These are phyloP conservation scores for Psilopogon haemacephalus DNA, from an alignment of 2,113 vertebrate genomes.

Conservation along the genomic window DNA sequence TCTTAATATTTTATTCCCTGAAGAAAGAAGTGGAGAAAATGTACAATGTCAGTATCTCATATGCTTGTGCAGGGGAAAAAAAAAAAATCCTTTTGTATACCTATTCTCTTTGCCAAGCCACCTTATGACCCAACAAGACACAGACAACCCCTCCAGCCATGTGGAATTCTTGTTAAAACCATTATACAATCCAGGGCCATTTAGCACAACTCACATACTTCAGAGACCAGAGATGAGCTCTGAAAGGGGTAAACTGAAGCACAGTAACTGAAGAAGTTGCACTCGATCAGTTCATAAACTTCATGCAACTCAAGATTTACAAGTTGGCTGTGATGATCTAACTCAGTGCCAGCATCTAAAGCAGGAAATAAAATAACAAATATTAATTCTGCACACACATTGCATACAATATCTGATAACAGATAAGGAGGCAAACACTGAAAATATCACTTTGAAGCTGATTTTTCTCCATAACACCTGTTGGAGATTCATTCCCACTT, in stretches of 20 bases:
- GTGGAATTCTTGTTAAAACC: neutral
- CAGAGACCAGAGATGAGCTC: neutral
- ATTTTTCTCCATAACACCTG: neutral
- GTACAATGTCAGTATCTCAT: neutral
- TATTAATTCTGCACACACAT: neutral
- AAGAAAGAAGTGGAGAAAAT: neutral
- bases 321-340: neutral
- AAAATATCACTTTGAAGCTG: neutral
- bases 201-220: neutral
- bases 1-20: neutral
- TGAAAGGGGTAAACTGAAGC: neutral
- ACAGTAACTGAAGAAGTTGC: neutral
- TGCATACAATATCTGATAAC: neutral
- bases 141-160: neutral
- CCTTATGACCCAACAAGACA: neutral
- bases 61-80: neutral
- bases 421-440: neutral
- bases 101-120: neutral
- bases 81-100: neutral
- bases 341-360: neutral
- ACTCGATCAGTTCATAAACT: neutral
- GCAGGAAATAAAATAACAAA: neutral
- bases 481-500: neutral
- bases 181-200: neutral
- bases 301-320: neutral